Evolutionary conservation across 2,797 vertebrate genomes (phyloP), one percentile per base, ranked within the genome.

Genomic region (Xyrichtys novacula): DNA sequence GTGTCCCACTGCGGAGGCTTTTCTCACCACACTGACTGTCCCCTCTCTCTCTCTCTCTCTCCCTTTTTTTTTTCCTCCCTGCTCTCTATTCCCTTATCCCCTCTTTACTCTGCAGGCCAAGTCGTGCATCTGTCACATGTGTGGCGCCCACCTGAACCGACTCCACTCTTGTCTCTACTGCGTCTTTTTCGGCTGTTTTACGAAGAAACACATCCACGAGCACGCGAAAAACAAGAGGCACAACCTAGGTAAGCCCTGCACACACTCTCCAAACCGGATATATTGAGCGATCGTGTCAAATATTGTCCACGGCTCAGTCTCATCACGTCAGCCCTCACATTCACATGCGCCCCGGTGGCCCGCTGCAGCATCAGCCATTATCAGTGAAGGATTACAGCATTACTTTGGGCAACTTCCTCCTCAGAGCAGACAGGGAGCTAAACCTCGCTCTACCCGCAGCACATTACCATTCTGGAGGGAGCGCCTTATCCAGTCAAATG

Each of bases 161-260:
- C 96, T 98, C 73, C 97, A 98, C 91, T 98, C 97, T 83, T 98
- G 97, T 92, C 96, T 98, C 68, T 96, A 97, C 91, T 98, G 97
- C 74, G 96, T 98, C 83, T 98, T 97, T 94, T 98, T 98, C 46
- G 97, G 96, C 92, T 98, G 97, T 85, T 98, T 98, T 79, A 96
- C 95, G 60, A 98, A 97, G 95, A 98, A 97, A 88, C 97, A 98
- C 87, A 98, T 98, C 86, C 97, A 98, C 72, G 97, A 98, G 66
- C 97, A 98, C 68, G 97, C 97, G 16, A 98, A 97, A 93, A 95
- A 94, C 86, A 98, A 98, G 84, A 95, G 97, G 88, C 97, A 98
- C 92, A 97, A 97, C 84, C 94, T 98, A 90, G 96, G 97, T 98
- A 93, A 96, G 96, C 65, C 12, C 31, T 19, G 1, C 32, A 31